Evolutionary conservation across 2,797 vertebrate species (phyloP), one percentile per base, ranked within the genome.

Genomic region (Crocidura indochinensis): DNA sequence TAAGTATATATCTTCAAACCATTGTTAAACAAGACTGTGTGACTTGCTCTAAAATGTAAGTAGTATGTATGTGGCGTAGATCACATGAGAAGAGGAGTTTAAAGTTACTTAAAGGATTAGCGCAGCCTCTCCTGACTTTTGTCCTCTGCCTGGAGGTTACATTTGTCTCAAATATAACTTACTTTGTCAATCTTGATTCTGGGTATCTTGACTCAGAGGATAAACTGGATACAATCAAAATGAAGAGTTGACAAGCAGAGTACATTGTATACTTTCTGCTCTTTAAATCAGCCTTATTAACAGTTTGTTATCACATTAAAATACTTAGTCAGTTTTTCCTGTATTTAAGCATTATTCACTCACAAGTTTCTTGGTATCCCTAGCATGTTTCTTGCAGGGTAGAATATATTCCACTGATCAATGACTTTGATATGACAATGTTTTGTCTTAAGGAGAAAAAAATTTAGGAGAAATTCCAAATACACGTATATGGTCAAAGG

Each of bases 391-490:
- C n/a, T 31, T 26, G 73, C 60, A 90, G 86, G 24, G 77, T 29
- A 60, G 10, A 56, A 51, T 84, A 2, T 79, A 75, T 77, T 77
- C 83, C 14, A 44, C 76, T 69, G 46, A 10, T 20, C 78, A 91
- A 46, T 81, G 84, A 92, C 73, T 92, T 10, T 88, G 49, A 26
- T 22, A 77, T 88, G 60, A 44, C 20, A 62, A 62, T 77, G 56
- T 56, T 91, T 84, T 91, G 27, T 79, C 67, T 79, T 89, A 87
- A 24, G 27, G 7, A 81, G 67, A 60, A 5, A 78, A 31, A 92
- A 91, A 71, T 10, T 56, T 73, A 88, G 44, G 19, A 91, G 51
- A 92, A 92, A 17, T 11, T 91, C 84, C 92, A 93, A 88, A 90
- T 67, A 92, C 46, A 93, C 17, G 79, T 83, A 87, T 24, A 90